Evolutionary conservation across 2,113 vertebrate genomes (phyloP).

Genomic region (Sinocyclocheilus rhinocerous): DNA sequence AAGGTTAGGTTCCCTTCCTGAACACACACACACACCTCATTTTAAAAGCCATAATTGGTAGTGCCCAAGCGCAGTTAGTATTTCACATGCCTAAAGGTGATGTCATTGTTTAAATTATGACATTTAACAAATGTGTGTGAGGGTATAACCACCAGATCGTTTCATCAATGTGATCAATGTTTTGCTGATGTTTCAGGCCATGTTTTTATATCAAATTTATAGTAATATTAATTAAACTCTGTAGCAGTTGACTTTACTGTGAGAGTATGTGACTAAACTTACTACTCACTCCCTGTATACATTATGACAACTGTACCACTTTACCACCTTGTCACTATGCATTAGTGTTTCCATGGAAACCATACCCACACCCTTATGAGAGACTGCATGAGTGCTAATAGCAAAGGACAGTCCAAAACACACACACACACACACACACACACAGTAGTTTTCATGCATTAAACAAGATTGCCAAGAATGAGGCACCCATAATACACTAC

Average conservation of each 20-base stretch:
- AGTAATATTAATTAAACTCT: background rate
- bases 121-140: conserved; percentile 4
- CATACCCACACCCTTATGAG: background rate
- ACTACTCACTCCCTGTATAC: background rate
- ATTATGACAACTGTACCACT: conserved; percentile 3
- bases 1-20: conserved; percentile 23
- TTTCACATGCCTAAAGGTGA: background rate
- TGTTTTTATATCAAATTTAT: background rate
- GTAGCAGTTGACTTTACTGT: background rate
- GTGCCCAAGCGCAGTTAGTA: conserved; percentile 26
- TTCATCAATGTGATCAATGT: background rate
- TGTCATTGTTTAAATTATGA: conserved; percentile 25
- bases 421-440: no score
- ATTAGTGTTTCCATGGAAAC: conserved; percentile 14
- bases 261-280: background rate
- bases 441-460: background rate
- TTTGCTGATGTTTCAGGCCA: background rate
- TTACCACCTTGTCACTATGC: background rate
- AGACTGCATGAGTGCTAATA: conserved; percentile 19
- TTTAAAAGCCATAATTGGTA: conserved; percentile 45
- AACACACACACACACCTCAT: background rate
- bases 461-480: background rate
- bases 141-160: background rate
- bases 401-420: no score
- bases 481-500: background rate